Percentiles rank a stretch among this genome's conserved stretches.
phyloP scores from a whole-genome alignment of 2,113 vertebrate species.

The Edolisoma coerulescens region DNA sequence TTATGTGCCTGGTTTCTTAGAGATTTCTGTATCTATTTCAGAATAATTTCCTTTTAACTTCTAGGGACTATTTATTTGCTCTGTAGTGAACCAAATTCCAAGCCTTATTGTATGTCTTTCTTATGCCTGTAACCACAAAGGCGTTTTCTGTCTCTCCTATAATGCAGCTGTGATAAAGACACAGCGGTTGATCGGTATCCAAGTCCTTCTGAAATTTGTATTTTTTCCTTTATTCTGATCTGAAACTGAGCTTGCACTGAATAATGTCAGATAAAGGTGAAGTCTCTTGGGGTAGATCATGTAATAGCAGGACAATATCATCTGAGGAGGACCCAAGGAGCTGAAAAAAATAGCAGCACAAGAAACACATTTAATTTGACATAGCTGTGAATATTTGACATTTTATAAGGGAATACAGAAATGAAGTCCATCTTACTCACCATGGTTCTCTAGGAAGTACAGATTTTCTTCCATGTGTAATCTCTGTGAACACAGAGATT shows the following conservation, averaged over 20 bases:
- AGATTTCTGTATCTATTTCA: background rate
- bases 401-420: slow-evolving; percentile 66
- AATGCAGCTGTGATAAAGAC: background rate
- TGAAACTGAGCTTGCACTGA: background rate
- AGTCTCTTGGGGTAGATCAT: background rate
- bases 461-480: background rate
- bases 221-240: background rate
- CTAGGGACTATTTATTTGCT: background rate
- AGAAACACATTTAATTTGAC: slow-evolving; percentile 65
- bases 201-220: background rate
- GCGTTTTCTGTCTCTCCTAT: background rate
- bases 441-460: background rate
- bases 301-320: background rate
- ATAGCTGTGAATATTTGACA: slow-evolving; percentile 64
- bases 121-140: background rate
- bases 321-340: slow-evolving; percentile 13
- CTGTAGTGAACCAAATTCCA: background rate
- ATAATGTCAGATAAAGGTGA: background rate
- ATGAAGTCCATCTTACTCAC: slow-evolving; percentile 37
- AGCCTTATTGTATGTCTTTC: background rate
- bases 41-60: background rate
- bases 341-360: slow-evolving; percentile 55
- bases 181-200: background rate
- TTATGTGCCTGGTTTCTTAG: background rate
- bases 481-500: background rate